Conservation (phyloP, 2,113 vertebrate species). For the Phylloscopus trochiloides region DNA sequence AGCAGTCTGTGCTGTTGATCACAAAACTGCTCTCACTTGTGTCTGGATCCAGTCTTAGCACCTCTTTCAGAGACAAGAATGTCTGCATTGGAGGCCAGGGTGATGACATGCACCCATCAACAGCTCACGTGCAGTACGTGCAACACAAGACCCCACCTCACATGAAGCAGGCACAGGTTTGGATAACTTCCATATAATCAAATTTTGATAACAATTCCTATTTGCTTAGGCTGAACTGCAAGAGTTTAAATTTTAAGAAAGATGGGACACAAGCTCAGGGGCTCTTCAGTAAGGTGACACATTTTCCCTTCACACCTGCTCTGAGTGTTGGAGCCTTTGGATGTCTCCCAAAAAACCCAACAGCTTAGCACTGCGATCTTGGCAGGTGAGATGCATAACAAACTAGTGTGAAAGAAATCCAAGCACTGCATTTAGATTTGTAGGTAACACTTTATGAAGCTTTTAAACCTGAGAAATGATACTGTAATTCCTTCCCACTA, state of each 20-base stretch:
- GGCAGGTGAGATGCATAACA: not conserved
- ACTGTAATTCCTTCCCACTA: not conserved
- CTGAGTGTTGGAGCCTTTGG: not conserved
- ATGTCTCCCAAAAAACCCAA: not conserved
- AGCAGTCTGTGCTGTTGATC: not conserved
- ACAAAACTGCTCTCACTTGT: not conserved
- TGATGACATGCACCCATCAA: not conserved
- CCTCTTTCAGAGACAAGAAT: not conserved
- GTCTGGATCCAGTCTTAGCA: not conserved
- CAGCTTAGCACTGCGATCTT: not conserved
- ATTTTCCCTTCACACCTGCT: not conserved
- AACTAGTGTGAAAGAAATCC: not conserved
- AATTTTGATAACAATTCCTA: not conserved
- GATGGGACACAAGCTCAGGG: not conserved
- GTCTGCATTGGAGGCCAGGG: not conserved
- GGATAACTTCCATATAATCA: not conserved
- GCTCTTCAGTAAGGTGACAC: not conserved
- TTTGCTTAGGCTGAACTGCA: not conserved
- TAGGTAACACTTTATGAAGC: not conserved
- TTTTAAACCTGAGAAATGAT: not conserved
- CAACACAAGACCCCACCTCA: not conserved
- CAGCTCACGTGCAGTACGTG: not conserved
- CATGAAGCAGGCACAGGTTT: not conserved
- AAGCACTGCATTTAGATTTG: not conserved
- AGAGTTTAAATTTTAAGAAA: not conserved